Evolutionary conservation across 2,888 invertebrate species (phyloP), one percentile per base, ranked within the genome.

Genomic region (Melanargia galathea): DNA sequence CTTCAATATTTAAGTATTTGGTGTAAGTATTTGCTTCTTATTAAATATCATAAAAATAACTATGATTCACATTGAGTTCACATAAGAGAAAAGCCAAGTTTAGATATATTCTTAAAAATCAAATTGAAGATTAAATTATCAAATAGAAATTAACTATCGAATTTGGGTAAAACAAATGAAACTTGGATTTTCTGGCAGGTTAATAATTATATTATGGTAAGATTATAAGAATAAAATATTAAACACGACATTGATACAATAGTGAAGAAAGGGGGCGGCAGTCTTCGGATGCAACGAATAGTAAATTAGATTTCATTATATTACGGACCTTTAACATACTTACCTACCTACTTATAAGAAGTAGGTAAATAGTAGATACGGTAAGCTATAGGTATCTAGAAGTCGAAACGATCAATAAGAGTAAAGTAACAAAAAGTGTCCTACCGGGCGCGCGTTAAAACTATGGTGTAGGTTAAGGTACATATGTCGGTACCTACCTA

Each of bases 181-280:
- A 54, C 45, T 67, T 64, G 52, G 54, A 45, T 57, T 62, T 62
- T 57, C 24, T 56, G 57, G 43, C 20, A 48, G 52, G 46, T 40
- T 52, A 20, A 56, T 54, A 64, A 16, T 64, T 43, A 62, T 22
- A 26, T 56, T 55, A 51, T 46, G 45, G 54, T 45, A 48, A 46
- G 62, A 51, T 56, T 40, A 22, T 38, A 45, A 66, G 40, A 62
- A 68, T 57, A 62, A 63, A 63, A 63, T 51, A 55, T 64, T 63
- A 62, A 63, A 80, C 79, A 88, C 85, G 87, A 91, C 91, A 90
- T 89, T 90, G 89, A 90, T 87, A 90, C 90, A 90, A 90, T 90
- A 91, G 90, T 90, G 87, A 89, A 87, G 86, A 88, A 85, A 80
- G 87, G 89, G 57, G 90, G 90, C 90, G 90, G 90, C 87, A 90